Conservation (phyloP, 2,797 vertebrate genomes). For the Pristis pectinata region DNA sequence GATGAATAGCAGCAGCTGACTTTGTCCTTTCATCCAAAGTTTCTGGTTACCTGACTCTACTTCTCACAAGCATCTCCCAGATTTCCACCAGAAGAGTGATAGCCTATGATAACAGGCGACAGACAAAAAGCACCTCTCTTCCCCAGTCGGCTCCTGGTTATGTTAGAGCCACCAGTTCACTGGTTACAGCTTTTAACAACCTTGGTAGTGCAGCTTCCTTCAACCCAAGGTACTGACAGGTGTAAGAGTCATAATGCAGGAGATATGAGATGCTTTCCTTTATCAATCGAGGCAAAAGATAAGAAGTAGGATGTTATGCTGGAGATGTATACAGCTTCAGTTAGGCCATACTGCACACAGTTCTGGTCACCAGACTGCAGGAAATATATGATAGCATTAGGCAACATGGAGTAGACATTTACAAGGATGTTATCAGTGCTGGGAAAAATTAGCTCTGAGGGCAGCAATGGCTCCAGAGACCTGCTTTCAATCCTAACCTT, state of each 20-base stretch:
- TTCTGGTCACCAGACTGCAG: too few relatives aligned
- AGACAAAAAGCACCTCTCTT: neutral
- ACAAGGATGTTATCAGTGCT: too few relatives aligned
- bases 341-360: too few relatives aligned
- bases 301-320: too few relatives aligned
- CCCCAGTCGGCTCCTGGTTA: neutral
- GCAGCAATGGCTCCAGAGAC: too few relatives aligned
- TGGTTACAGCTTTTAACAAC: neutral
- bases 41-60: neutral
- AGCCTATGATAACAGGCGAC: neutral
- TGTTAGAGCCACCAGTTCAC: neutral
- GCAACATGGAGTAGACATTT: too few relatives aligned
- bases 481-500: too few relatives aligned
- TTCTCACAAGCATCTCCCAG: constrained; percentile 9
- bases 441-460: too few relatives aligned
- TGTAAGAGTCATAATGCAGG: neutral
- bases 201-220: neutral
- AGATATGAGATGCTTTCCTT: too few relatives aligned
- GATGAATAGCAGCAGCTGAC: neutral
- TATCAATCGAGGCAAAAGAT: too few relatives aligned
- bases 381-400: too few relatives aligned
- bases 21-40: neutral
- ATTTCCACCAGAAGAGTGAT: neutral
- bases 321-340: too few relatives aligned
- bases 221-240: neutral